Percentiles rank a stretch among this genome's conserved stretches.
These are phyloP conservation scores for Rhincodon typus DNA, from an alignment of 2,797 vertebrate species.

Conservation along the genomic window DNA sequence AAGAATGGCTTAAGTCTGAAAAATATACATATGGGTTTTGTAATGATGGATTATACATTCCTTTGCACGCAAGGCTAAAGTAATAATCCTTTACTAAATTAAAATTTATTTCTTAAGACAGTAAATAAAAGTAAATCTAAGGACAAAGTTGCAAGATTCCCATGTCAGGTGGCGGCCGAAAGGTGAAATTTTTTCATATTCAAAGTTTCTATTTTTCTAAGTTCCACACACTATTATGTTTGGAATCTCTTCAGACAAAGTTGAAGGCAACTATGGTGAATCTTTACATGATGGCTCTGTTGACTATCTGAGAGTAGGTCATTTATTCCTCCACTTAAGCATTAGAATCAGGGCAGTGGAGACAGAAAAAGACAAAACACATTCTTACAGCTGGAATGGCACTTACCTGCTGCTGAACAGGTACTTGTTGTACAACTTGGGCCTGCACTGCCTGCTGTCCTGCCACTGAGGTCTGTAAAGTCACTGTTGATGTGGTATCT, in stretches of 20 bases:
- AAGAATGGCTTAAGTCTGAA: neutral
- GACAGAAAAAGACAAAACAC: neutral
- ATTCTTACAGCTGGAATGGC: neutral
- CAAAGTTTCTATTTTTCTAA: neutral
- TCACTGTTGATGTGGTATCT: conserved; percentile 69
- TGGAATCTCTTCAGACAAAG: neutral
- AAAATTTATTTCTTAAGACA: neutral
- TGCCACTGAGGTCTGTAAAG: conserved; percentile 68
- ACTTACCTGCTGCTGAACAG: conserved; percentile 68
- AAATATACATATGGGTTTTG: neutral
- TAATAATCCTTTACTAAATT: neutral
- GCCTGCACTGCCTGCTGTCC: conserved; percentile 70
- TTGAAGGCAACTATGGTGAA: too few species aligned
- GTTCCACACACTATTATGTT: neutral
- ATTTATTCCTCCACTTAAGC: neutral
- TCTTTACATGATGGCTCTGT: neutral
- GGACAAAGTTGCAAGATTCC: neutral
- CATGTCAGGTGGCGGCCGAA: neutral
- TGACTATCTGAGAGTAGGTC: neutral
- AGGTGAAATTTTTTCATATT: neutral
- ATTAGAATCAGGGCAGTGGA: neutral
- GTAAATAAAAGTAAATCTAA: neutral
- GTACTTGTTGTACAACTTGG: conserved; percentile 69
- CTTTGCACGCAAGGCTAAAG: neutral
- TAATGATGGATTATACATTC: neutral